Evolutionary conservation across 23 tunicate genomes (phyloP), one percentile per base, ranked within the genome.

Genomic region (Phallusia fumigata): DNA sequence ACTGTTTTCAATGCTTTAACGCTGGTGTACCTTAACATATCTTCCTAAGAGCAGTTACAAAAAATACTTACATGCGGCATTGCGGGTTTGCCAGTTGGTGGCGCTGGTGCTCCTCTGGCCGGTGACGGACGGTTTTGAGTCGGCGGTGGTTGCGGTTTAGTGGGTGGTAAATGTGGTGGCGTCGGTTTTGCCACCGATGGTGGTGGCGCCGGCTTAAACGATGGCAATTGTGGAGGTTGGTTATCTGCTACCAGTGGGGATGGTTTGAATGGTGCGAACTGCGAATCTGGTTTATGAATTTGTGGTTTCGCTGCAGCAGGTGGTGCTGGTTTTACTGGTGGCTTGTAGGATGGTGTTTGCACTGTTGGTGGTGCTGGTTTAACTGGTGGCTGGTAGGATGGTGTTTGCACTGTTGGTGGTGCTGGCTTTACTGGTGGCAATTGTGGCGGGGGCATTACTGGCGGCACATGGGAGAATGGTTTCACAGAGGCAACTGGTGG

Each of bases 171-270:
- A 21, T 58, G 11, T 21, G 69, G 69, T 58, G 69, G 69, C 28
- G 69, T 24, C 26, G 69, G 69, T 24, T 58, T 24, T 24, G 69
- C 69, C 47, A 40, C 47, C 5, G 47, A 40, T 40, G 47, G 10
- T 58, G 69, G 69, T 58, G 69, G 69, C 28, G 69, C 28, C 13
- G 69, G 69, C 13, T 58, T 58, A 58, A 58, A 58, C 28, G 69
- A 2, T 58, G 69, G 28, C 5, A 16, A 3, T 58, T 22, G 69
- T 22, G 69, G 28, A 21, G 69, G 69, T 6, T 22, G 69, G 26
- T 58, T 22, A 58, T n/a, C n/a, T n/a, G 28, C 69, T 3, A 21
- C 28, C 28, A 24, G 28, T 21, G 69, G 28, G 3, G 69, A 24
- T 58, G 69, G 69, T 24, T 22, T 22, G 3, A 24, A 22, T 58